A percentile compares a stretch with the other conserved stretches of the same genome.
These are phyloP conservation scores for Phyllostomus discolor DNA, from an alignment of 2,113 vertebrate genomes.

Conservation along the genomic window DNA sequence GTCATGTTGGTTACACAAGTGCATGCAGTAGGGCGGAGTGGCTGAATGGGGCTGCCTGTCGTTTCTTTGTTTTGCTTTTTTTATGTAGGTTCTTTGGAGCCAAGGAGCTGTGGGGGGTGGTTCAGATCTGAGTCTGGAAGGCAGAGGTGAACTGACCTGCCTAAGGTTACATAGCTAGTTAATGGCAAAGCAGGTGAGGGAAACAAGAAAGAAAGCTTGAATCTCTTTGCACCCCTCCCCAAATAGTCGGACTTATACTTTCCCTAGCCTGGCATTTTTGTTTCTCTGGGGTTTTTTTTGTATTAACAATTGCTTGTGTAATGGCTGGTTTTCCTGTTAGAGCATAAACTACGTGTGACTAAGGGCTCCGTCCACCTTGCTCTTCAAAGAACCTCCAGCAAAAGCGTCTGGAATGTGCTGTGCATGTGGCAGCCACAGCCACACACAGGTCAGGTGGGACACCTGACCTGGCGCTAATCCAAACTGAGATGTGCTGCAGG, in stretches of 20 bases:
- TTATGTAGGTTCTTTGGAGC: background rate
- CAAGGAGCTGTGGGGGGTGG: background rate
- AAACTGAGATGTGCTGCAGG: background rate
- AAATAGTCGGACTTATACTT: background rate
- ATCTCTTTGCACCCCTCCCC: background rate
- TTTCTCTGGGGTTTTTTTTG: background rate
- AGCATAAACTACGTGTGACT: background rate
- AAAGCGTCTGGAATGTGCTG: background rate
- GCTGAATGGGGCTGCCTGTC: background rate
- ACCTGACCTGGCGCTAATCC: background rate
- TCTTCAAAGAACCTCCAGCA: background rate
- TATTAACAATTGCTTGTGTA: background rate
- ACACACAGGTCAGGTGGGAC: background rate
- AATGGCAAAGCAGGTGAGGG: background rate
- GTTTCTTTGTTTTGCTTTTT: background rate
- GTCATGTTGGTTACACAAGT: background rate
- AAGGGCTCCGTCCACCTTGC: background rate
- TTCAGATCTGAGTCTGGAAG: background rate
- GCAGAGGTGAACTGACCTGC: background rate
- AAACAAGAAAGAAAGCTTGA: background rate
- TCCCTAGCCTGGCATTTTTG: background rate
- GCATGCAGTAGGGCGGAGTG: background rate
- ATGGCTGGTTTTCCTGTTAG: background rate
- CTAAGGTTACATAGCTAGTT: background rate
- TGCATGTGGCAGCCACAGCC: background rate